Evolutionary conservation across 2,888 invertebrate species (phyloP), one percentile per base, ranked within the genome.

Genomic region (Idaea biselata): DNA sequence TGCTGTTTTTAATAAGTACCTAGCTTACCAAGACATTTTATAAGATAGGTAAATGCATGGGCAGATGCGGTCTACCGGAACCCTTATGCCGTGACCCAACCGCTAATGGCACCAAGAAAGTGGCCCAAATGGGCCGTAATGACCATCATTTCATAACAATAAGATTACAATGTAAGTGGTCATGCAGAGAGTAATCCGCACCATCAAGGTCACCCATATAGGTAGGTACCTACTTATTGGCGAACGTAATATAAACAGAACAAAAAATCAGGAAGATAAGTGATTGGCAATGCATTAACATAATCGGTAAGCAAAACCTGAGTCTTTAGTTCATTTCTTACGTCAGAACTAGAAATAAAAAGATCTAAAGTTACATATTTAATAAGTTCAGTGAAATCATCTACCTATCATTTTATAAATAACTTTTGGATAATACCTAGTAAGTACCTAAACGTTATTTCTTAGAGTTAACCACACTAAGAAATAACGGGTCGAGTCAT

Each of bases 261-360:
- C 44, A 44, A 44, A 44, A 44, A 44, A 44, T 44, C 44, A 44
- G 44, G 44, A 44, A 44, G 44, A 44, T 44, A 44, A 44, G 44
- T 44, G 44, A 44, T 44, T 44, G 44, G 44, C 44, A 11, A 8
- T 44, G 44, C 11, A 44, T 7, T 44, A 44, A 44, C 44, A 44
- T 44, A 8, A 44, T 44, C 44, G 44, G 44, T 11, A 44, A 44
- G 44, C 44, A 44, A 44, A 14, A 44, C 0, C 3, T 7, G 8
- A 44, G 14, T 44, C 14, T 44, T 44, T 2, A 44, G 11, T 44
- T 44, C 44, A 44, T 44, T 3, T 0, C 44, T 44, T 44, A 8
- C 6, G 44, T 44, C 44, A 44, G 14, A 1, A 44, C 14, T 14
- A 14, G 44, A 14, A 14, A 14, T 25, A 25, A 25, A 25, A 25